phyloP scores from a whole-genome alignment of 2,888 invertebrate species.

The Microdon myrmicae region DNA sequence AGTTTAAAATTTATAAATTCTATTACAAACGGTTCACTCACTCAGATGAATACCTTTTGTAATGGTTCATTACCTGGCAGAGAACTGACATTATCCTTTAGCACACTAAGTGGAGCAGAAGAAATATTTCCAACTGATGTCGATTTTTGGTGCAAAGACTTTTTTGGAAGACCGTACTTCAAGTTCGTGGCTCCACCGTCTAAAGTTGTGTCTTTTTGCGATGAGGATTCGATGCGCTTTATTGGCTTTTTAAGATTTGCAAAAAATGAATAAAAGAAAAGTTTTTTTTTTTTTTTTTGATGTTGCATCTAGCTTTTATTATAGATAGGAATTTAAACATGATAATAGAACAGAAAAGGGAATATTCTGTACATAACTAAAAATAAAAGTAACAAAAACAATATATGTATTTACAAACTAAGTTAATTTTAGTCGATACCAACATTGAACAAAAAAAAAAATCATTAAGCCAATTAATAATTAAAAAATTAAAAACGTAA shows the following conservation, averaged over 20 bases:
- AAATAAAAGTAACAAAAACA: no score
- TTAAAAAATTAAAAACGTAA: conserved; percentile 10
- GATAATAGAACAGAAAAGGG: conserved; percentile 9
- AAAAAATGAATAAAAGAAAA: conserved; percentile 6
- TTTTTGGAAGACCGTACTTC: conserved; percentile 57
- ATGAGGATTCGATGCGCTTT: conserved; percentile 33
- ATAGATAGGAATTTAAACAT: conserved; percentile 6
- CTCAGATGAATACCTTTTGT: neutral
- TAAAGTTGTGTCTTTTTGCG: conserved; percentile 35
- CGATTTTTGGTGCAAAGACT: conserved; percentile 63
- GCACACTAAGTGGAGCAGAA: conserved; percentile 59
- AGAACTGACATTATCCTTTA: conserved; percentile 73
- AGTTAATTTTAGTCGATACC: conserved; percentile 13
- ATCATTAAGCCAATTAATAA: conserved; percentile 27
- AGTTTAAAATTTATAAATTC: conserved; percentile 1
- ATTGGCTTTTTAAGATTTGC: conserved; percentile 34
- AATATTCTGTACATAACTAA: conserved; percentile 7
- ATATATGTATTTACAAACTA: conserved; percentile 28
- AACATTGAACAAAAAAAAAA: conserved; percentile 21
- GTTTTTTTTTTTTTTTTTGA: conserved; percentile 7
- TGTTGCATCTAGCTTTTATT: conserved; percentile 4
- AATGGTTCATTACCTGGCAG: conserved; percentile 68
- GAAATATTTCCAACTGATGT: conserved; percentile 64
- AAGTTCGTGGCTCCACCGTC: conserved; percentile 27
- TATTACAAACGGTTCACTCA: no score